A percentile compares a stretch with the other conserved stretches of the same genome.
Evolutionary conservation across 2,888 invertebrate species (phyloP).

Genomic region (Eupsilia transversa): DNA sequence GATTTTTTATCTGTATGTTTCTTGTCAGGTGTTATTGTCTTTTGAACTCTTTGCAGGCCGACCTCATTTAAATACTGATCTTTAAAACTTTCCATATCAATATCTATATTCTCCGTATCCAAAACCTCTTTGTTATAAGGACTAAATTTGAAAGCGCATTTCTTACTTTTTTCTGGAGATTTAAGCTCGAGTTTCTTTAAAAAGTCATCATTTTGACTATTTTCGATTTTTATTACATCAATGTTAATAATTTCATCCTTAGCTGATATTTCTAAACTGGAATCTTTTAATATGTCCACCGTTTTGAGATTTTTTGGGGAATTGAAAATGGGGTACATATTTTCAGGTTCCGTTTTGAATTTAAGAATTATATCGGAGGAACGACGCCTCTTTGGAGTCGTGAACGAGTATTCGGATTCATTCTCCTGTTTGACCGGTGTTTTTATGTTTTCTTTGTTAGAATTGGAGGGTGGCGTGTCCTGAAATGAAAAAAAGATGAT

Average conservation of each 20-base stretch:
- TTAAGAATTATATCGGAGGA: background rate
- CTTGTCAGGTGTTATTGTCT: background rate
- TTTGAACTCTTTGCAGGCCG: constrained; percentile 54
- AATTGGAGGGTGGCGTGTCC: constrained; percentile 18
- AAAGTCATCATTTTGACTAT: constrained; percentile 17
- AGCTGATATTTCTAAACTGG: constrained; percentile 80
- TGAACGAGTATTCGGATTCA: background rate
- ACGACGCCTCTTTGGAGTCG: constrained; percentile 10
- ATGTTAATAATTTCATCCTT: constrained; percentile 77
- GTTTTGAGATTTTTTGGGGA: constrained; percentile 77
- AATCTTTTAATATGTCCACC: constrained; percentile 75
- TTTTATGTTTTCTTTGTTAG: constrained; percentile 6
- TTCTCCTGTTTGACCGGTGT: background rate
- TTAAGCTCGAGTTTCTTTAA: constrained; percentile 54
- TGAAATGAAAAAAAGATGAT: background rate
- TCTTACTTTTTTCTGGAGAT: constrained; percentile 60
- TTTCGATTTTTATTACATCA: constrained; percentile 72
- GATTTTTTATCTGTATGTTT: background rate
- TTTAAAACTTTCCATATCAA: constrained; percentile 83
- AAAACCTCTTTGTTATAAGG: constrained; percentile 72
- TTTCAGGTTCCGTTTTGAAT: constrained; percentile 51
- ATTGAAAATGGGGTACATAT: constrained; percentile 64
- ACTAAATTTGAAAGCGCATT: constrained; percentile 77
- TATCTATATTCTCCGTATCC: constrained; percentile 69
- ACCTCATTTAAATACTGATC: constrained; percentile 81